Evolutionary conservation across 2,888 invertebrate species (phyloP).

Genomic region (Pterostichus niger): DNA sequence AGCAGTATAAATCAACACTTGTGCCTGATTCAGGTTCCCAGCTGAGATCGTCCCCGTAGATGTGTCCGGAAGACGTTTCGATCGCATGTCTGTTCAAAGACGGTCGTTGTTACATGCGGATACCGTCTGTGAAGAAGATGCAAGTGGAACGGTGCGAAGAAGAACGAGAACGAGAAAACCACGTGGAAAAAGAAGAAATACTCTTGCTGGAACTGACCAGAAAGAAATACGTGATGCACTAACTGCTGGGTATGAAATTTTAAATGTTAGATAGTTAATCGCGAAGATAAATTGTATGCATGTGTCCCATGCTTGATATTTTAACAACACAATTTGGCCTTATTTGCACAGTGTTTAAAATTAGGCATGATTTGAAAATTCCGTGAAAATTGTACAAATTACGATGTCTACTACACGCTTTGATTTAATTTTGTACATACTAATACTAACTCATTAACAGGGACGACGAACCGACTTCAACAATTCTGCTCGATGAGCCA

Average conservation of each 20-base stretch:
- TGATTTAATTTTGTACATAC: slow-evolving; percentile 66
- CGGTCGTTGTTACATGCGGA: slow-evolving; percentile 86
- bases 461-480: slow-evolving; percentile 73
- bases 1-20: background rate
- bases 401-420: slow-evolving; percentile 14
- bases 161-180: slow-evolving; percentile 87
- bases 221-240: slow-evolving; percentile 93
- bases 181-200: slow-evolving; percentile 92
- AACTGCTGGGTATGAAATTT: slow-evolving; percentile 84
- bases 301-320: slow-evolving; percentile 3
- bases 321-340: slow-evolving; percentile 20
- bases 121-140: slow-evolving; percentile 71
- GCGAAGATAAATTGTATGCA: slow-evolving; percentile 3
- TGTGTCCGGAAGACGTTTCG: slow-evolving; percentile 92
- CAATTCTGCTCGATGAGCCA: slow-evolving; percentile 73
- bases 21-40: slow-evolving; percentile 84
- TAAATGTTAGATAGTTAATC: background rate
- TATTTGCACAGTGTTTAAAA: slow-evolving; percentile 6
- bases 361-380: slow-evolving; percentile 43
- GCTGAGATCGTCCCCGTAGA: slow-evolving; percentile 94
- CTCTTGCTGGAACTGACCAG: slow-evolving; percentile 93
- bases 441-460: slow-evolving; percentile 70
- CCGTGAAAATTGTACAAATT: slow-evolving; percentile 22
- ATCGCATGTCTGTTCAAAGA: slow-evolving; percentile 92
- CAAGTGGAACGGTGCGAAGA: slow-evolving; percentile 79